Percentiles rank a stretch among this genome's conserved stretches.
Evolutionary conservation across 2,113 vertebrate genomes (phyloP).

Genomic region (Cyprinodon variegatus): DNA sequence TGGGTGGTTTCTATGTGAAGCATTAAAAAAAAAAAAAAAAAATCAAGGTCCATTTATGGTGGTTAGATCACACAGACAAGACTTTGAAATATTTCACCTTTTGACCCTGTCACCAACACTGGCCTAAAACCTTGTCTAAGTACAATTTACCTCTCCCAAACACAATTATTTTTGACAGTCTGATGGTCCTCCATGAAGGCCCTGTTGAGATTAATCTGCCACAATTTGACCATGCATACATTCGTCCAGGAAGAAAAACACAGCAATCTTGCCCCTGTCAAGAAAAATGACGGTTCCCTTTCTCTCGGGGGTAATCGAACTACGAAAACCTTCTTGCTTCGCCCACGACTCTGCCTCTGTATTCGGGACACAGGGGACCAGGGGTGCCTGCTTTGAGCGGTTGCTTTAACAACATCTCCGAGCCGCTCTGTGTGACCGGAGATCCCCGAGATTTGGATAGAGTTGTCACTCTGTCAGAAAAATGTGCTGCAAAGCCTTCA

Average conservation of each 20-base stretch:
- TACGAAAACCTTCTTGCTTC: conserved; percentile 30
- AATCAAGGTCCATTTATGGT: conserved; percentile 37
- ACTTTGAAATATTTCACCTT: conserved; percentile 22
- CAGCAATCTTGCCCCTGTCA: conserved; percentile 53
- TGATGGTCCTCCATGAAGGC: conserved; percentile 5
- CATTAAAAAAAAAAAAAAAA: conserved; percentile 36
- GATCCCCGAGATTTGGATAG: conserved; percentile 49
- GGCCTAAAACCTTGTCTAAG: conserved; percentile 40
- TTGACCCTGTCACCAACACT: conserved; percentile 43
- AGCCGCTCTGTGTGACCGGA: conserved; percentile 31
- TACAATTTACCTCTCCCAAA: conserved; percentile 15
- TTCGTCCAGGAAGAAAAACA: conserved; percentile 31
- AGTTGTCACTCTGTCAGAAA: conserved; percentile 71
- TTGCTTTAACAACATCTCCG: conserved; percentile 60
- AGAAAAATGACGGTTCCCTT: conserved; percentile 50
- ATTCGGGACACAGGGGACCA: conserved; percentile 28
- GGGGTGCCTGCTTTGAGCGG: conserved; percentile 45
- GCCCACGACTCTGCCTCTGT: conserved; percentile 53
- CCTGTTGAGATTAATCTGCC: conserved; percentile 24
- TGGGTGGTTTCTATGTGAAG: conserved; percentile 47
- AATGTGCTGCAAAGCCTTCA: conserved; percentile 43
- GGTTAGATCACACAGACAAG: conserved; percentile 1
- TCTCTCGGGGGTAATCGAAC: conserved; percentile 29
- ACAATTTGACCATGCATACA: conserved; percentile 26
- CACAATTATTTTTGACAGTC: conserved; percentile 38